A percentile compares a stretch with the other conserved stretches of the same genome.
Evolutionary conservation across 2,113 vertebrate species (phyloP).

Genomic region (Pseudorhombus dupliciocellatus): DNA sequence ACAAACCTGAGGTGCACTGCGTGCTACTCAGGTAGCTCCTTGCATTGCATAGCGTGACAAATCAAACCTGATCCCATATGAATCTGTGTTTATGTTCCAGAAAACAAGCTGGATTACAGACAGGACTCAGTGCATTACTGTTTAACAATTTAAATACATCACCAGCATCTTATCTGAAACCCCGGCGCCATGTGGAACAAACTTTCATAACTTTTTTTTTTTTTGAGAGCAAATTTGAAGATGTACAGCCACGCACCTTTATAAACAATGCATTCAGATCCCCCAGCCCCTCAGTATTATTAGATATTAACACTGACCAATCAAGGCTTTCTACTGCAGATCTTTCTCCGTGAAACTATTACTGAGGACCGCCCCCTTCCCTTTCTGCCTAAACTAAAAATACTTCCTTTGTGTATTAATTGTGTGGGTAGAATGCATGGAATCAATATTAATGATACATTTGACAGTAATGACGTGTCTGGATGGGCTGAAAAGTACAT

Average conservation of each 20-base stretch:
- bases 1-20: not conserved
- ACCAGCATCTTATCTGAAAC: too few species aligned
- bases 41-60: constrained; percentile 1
- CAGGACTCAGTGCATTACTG: too few species aligned
- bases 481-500: not conserved
- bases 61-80: not conserved
- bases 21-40: not conserved
- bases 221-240: not conserved
- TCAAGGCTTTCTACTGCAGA: too few species aligned
- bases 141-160: too few species aligned
- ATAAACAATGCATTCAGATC: not conserved
- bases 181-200: too few species aligned
- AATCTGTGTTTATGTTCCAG: not conserved
- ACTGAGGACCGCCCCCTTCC: not conserved
- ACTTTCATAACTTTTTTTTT: too few species aligned
- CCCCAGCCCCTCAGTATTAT: not conserved
- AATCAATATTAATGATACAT: not conserved
- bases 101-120: not conserved
- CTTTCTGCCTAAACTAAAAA: not conserved
- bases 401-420: not conserved
- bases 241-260: not conserved
- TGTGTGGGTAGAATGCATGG: not conserved
- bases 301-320: too few species aligned
- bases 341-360: not conserved
- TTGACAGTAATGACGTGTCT: constrained; percentile 12